A percentile compares a stretch with the other conserved stretches of the same genome.
These are phyloP conservation scores for Notechis scutatus DNA, from an alignment of 2,113 vertebrate genomes.

Conservation along the genomic window DNA sequence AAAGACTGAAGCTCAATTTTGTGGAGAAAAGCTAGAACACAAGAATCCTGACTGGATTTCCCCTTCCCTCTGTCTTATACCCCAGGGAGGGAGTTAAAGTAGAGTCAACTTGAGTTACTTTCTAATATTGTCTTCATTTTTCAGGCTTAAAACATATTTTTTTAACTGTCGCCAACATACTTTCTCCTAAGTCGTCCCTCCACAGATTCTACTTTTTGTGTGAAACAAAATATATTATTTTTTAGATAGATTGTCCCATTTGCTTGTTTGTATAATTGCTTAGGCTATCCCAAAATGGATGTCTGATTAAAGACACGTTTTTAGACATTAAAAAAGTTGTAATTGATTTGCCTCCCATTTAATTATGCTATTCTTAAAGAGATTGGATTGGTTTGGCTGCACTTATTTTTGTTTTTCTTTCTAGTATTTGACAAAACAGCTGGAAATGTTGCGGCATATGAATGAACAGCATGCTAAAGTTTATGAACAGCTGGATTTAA, in stretches of 20 bases:
- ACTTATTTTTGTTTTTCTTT: not conserved
- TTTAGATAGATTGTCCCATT: not conserved
- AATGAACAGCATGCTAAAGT: conserved; percentile 97
- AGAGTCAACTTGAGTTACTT: not conserved
- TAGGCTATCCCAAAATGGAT: not conserved
- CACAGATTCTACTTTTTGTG: not conserved
- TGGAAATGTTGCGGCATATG: conserved; percentile 90
- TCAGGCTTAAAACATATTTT: not conserved
- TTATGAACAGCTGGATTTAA: conserved; percentile 95
- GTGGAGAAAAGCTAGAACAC: not conserved
- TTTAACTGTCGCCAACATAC: not conserved
- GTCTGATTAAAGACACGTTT: not conserved
- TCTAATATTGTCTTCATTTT: not conserved
- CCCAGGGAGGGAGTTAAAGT: not conserved
- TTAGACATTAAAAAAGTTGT: not conserved
- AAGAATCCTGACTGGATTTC: not conserved
- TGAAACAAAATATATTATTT: not conserved
- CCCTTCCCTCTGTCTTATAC: not conserved
- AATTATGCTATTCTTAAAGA: not conserved
- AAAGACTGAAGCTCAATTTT: not conserved
- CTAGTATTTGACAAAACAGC: conserved; percentile 93
- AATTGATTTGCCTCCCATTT: not conserved
- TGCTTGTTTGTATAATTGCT: not conserved
- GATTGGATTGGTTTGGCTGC: not conserved
- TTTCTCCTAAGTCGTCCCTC: not conserved